phyloP scores from a whole-genome alignment of 1,140 invertebrate genomes.

The Zaprionus camerounensis region DNA sequence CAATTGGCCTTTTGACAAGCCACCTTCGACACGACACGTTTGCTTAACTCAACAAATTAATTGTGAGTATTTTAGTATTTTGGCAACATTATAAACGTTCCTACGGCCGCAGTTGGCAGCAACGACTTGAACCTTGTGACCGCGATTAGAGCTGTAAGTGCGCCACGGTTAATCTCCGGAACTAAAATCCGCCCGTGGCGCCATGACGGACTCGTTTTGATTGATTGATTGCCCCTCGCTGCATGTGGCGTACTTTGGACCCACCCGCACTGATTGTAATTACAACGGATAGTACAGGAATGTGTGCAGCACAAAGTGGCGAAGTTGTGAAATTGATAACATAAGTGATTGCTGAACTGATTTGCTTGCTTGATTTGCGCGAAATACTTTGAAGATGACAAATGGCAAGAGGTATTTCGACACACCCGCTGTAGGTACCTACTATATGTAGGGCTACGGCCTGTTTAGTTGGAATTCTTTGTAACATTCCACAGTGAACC shows the following conservation, averaged over 20 bases:
- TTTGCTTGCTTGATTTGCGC: conserved; percentile 6
- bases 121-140: conserved; percentile 67
- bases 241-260: conserved; percentile 3
- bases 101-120: conserved; percentile 26
- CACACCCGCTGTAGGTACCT: neutral
- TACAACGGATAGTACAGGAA: neutral
- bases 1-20: conserved; percentile 41
- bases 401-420: neutral
- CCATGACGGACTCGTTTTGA: conserved; percentile 21
- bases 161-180: conserved; percentile 31
- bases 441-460: neutral
- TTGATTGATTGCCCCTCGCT: conserved; percentile 53
- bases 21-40: conserved; percentile 29
- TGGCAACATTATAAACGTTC: neutral
- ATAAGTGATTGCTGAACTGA: neutral
- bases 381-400: conserved; percentile 1
- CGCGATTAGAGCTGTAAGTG: conserved; percentile 31
- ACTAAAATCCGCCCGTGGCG: conserved; percentile 30
- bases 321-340: conserved; percentile 21
- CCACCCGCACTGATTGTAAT: neutral
- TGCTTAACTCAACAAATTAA: conserved; percentile 67
- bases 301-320: no score
- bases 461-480: neutral
- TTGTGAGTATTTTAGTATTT: neutral
- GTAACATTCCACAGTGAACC: neutral